Evolutionary conservation across 2,888 invertebrate genomes (phyloP).

Genomic region (Strigamia crassipes): DNA sequence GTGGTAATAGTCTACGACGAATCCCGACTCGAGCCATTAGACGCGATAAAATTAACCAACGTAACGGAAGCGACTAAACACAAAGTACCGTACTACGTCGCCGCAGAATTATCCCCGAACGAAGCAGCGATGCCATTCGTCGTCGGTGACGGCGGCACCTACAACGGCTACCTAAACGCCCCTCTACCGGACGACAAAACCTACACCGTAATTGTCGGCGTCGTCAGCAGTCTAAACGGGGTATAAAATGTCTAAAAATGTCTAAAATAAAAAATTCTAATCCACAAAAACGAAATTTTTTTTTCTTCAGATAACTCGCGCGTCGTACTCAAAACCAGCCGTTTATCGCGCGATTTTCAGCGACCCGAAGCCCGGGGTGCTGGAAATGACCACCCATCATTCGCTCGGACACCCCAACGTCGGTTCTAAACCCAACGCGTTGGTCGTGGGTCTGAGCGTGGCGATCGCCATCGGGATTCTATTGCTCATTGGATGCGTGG

Average conservation of each 20-base stretch:
- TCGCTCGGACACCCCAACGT: background rate
- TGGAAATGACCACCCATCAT: background rate
- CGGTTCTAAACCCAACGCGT: conserved; percentile 51
- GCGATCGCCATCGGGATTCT: conserved; percentile 73
- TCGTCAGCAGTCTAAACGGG: conserved; percentile 71
- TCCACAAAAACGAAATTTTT: background rate
- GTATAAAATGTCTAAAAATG: conserved; percentile 53
- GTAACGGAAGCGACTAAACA: conserved; percentile 70
- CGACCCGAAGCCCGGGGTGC: background rate
- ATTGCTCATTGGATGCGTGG: conserved; percentile 69
- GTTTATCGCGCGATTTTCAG: conserved; percentile 8
- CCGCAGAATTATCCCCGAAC: conserved; percentile 74
- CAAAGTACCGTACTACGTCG: conserved; percentile 77
- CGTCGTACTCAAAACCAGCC: conserved; percentile 49
- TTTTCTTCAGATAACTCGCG: conserved; percentile 51
- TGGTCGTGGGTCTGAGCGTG: conserved; percentile 63
- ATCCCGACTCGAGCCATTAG: conserved; percentile 65
- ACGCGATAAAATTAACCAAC: conserved; percentile 67
- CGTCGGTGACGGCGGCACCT: conserved; percentile 75
- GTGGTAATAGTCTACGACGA: conserved; percentile 66
- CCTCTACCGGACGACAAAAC: conserved; percentile 69
- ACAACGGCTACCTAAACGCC: conserved; percentile 74
- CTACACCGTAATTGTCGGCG: conserved; percentile 70
- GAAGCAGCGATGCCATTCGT: conserved; percentile 70
- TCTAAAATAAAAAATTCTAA: background rate